Percentiles rank a stretch among this genome's conserved stretches.
Evolutionary conservation across 2,797 vertebrate species (phyloP).

Genomic region (Odontamblyopus lacepedii): DNA sequence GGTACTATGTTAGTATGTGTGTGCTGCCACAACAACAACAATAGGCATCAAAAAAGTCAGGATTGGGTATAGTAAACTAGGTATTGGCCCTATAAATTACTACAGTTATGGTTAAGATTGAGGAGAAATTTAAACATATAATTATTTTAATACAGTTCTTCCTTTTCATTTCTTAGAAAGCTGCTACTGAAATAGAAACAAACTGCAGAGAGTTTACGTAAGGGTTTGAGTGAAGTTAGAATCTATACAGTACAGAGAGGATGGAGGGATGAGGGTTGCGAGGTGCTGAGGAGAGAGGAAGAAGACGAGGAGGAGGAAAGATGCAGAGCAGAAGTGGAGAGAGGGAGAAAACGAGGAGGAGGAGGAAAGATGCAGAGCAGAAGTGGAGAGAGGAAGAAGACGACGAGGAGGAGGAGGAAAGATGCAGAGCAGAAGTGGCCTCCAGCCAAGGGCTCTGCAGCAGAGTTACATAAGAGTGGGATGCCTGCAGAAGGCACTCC

Average conservation of each 20-base stretch:
- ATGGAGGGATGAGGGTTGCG: slow-evolving; percentile 42
- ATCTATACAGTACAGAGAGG: slow-evolving; percentile 21
- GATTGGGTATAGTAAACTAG: too few species aligned
- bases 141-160: neutral
- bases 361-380: slow-evolving; percentile 51
- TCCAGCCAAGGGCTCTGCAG: slow-evolving; percentile 73
- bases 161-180: neutral
- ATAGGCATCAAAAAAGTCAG: too few species aligned
- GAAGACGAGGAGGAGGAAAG: slow-evolving; percentile 13
- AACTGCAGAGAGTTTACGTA: slow-evolving; percentile 10
- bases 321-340: slow-evolving; percentile 59
- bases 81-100: too few species aligned
- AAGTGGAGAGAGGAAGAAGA: slow-evolving; percentile 32
- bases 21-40: too few species aligned
- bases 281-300: slow-evolving; percentile 3
- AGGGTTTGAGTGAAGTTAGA: slow-evolving; percentile 28
- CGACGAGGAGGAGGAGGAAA: too few species aligned
- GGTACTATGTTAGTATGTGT: too few species aligned
- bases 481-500: slow-evolving; percentile 52
- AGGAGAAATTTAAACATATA: neutral
- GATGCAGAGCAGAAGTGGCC: slow-evolving; percentile 58
- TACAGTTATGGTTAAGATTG: neutral
- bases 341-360: too few species aligned
- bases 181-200: neutral
- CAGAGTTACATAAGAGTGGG: slow-evolving; percentile 66